Conservation (phyloP, 2,113 vertebrate species). For the Neopipo cinnamomea region DNA sequence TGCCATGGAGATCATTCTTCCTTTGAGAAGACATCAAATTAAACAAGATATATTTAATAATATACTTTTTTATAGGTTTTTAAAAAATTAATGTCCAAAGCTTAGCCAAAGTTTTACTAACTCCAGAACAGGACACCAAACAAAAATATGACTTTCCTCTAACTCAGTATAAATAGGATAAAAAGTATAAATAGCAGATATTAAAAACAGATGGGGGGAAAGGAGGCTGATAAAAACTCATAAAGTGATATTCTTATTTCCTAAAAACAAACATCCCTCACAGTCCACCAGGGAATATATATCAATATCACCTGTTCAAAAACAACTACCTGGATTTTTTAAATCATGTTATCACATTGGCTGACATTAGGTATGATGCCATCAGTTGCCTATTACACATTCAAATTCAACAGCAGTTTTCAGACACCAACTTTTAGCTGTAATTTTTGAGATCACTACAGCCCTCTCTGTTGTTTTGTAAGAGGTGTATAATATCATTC, state of each 20-base stretch:
- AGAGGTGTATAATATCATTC: neutral
- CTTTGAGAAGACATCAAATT: neutral
- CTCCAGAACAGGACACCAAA: neutral
- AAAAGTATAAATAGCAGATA: neutral
- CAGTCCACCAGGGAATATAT: neutral
- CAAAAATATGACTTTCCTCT: neutral
- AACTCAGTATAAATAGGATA: neutral
- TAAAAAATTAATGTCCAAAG: neutral
- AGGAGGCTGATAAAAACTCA: neutral
- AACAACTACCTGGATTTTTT: neutral
- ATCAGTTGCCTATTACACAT: neutral
- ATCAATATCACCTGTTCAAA: neutral
- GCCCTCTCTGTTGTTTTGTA: neutral
- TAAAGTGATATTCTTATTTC: neutral
- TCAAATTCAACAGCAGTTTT: neutral
- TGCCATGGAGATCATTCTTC: neutral
- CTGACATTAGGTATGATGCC: neutral
- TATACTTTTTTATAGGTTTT: neutral
- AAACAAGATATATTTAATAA: neutral
- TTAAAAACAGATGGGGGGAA: neutral
- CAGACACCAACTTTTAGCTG: neutral
- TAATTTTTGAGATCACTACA: neutral
- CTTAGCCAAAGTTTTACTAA: neutral
- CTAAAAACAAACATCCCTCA: neutral
- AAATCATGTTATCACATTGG: neutral